These are phyloP conservation scores for Abscondita cerata DNA, from an alignment of 2,888 invertebrate genomes.

Conservation along the genomic window DNA sequence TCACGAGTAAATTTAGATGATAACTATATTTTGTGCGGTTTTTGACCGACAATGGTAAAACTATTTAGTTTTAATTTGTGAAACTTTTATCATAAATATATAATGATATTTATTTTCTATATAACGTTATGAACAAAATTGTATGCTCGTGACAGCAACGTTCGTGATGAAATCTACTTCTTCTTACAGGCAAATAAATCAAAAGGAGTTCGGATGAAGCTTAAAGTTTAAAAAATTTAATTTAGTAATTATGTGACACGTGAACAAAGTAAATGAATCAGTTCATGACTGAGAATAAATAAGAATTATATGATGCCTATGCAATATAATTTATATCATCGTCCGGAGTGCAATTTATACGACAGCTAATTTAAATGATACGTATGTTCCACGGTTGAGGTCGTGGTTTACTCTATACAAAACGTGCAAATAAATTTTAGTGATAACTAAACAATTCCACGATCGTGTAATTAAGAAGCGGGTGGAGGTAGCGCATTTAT, in stretches of 20 bases:
- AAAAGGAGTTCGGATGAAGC: not conserved
- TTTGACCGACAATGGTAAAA: constrained; percentile 1
- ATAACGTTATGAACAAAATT: constrained; percentile 10
- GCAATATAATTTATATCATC: constrained; percentile 21
- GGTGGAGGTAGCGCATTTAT: not conserved
- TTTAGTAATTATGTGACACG: constrained; percentile 8
- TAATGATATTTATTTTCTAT: constrained; percentile 2
- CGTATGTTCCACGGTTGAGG: constrained; percentile 15
- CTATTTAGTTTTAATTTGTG: constrained; percentile 7
- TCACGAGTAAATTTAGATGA: constrained; percentile 2
- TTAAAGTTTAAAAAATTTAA: not conserved
- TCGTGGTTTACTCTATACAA: constrained; percentile 15
- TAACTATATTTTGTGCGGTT: constrained; percentile 4
- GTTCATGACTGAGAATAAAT: constrained; percentile 18
- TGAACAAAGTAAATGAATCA: constrained; percentile 12
- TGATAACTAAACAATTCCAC: constrained; percentile 23
- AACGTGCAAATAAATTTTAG: constrained; percentile 24
- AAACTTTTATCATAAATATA: constrained; percentile 7
- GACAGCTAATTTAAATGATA: constrained; percentile 26
- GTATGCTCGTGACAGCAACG: constrained; percentile 16
- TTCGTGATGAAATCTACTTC: constrained; percentile 20
- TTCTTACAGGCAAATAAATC: constrained; percentile 9
- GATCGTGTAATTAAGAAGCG: constrained; percentile 14
- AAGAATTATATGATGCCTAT: constrained; percentile 15
- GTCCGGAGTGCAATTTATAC: constrained; percentile 15